These are phyloP conservation scores for Dendrocopos noguchii DNA, from an alignment of 2,113 vertebrate genomes.

Conservation along the genomic window DNA sequence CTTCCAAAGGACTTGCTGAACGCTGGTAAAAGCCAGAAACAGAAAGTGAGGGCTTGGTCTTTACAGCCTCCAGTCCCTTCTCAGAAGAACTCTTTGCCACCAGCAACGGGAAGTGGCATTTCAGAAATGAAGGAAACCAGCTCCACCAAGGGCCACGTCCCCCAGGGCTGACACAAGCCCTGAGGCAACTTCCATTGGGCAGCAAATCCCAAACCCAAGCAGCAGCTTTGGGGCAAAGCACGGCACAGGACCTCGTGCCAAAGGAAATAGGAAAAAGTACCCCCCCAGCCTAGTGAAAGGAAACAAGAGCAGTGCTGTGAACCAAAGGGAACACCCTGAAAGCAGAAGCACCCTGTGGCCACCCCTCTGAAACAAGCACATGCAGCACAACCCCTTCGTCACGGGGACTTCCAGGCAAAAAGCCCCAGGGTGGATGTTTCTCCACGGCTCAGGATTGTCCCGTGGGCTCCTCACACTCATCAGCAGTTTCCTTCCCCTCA, in stretches of 20 bases:
- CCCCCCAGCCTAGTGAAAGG: conserved; percentile 17
- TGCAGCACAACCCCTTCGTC: not conserved
- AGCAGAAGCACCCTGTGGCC: conserved; percentile 32
- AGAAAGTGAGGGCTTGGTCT: not conserved
- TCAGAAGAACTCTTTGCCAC: not conserved
- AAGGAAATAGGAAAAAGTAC: conserved; percentile 35
- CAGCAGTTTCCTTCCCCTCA: not conserved
- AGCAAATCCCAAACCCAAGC: not conserved
- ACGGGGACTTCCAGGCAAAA: not conserved
- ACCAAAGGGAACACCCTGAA: not conserved
- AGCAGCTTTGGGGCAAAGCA: not conserved
- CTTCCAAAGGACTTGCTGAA: not conserved
- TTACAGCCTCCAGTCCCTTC: not conserved
- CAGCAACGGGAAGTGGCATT: not conserved
- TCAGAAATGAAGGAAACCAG: fast-evolving
- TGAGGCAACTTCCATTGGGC: not conserved
- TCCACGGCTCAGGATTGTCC: fast-evolving
- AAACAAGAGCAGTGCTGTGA: conserved; percentile 27
- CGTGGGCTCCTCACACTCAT: fast-evolving
- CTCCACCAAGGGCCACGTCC: fast-evolving
- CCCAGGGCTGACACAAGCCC: not conserved
- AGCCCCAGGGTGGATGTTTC: not conserved
- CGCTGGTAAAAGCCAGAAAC: not conserved
- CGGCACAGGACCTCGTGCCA: fast-evolving
- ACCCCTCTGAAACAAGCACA: not conserved